A percentile compares a stretch with the other conserved stretches of the same genome.
phyloP scores from a whole-genome alignment of 2,113 vertebrate species.

The Haemorhous mexicanus region DNA sequence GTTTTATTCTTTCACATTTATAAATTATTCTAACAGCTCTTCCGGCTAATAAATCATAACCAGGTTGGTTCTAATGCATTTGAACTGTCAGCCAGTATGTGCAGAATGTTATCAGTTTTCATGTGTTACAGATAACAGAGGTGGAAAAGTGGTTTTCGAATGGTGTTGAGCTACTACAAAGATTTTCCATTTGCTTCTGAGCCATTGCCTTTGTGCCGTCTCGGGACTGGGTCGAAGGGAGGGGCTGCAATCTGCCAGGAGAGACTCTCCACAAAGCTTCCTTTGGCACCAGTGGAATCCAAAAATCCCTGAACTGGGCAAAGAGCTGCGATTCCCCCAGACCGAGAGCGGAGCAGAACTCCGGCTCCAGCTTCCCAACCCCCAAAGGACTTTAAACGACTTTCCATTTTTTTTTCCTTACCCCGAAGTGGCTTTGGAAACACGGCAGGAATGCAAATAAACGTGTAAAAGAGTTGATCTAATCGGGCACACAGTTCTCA shows the following conservation, averaged over 20 bases:
- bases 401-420: not conserved
- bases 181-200: slow-evolving; percentile 27
- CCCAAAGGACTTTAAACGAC: not conserved
- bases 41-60: slow-evolving; percentile 41
- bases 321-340: not conserved
- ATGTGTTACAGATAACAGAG: not conserved
- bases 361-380: not conserved
- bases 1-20: not conserved
- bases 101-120: slow-evolving; percentile 46
- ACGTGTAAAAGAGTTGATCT: not conserved
- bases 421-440: not conserved
- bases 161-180: not conserved
- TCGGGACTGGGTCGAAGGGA: not conserved
- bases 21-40: slow-evolving; percentile 5
- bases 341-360: not conserved
- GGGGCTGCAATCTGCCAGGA: not conserved
- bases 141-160: slow-evolving; percentile 23
- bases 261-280: not conserved
- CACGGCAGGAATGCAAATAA: not conserved
- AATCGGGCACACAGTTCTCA: not conserved
- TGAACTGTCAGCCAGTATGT: not conserved
- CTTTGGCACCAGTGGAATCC: not conserved
- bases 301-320: not conserved
- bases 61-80: not conserved
- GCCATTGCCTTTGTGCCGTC: not conserved